These are phyloP conservation scores for Rhagoletis zephyria DNA, from an alignment of 1,140 invertebrate species.

Conservation along the genomic window DNA sequence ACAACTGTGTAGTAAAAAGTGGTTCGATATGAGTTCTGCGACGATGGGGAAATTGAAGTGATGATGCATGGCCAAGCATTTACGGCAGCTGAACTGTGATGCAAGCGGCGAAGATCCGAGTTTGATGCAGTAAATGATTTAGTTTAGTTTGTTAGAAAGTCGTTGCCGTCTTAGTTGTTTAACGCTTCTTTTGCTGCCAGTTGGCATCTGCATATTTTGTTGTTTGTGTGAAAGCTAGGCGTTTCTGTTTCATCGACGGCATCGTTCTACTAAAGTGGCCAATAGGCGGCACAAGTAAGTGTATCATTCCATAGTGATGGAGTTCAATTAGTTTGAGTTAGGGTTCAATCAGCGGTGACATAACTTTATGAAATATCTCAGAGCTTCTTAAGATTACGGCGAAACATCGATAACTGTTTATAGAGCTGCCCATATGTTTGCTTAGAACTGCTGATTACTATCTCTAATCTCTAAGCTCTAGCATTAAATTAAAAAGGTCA, in stretches of 20 bases:
- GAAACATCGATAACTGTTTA: too few relatives aligned
- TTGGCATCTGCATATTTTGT: background rate
- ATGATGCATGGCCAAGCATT: background rate
- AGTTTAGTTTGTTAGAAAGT: background rate
- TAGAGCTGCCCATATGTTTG: too few relatives aligned
- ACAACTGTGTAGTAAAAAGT: conserved; percentile 23
- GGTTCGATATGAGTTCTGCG: conserved; percentile 24
- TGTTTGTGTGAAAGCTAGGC: background rate
- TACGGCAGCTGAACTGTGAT: background rate
- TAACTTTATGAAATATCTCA: too few relatives aligned
- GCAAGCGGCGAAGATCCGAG: background rate
- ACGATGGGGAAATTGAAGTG: too few relatives aligned
- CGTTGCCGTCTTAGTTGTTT: background rate
- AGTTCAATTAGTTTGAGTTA: too few relatives aligned
- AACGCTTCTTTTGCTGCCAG: background rate
- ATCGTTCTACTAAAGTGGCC: background rate
- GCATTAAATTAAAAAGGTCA: too few relatives aligned
- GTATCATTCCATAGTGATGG: too few relatives aligned
- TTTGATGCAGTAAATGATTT: background rate
- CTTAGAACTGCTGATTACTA: too few relatives aligned
- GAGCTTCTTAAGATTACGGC: too few relatives aligned
- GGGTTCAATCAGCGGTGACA: too few relatives aligned
- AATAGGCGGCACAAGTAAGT: too few relatives aligned
- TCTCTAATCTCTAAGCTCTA: too few relatives aligned
- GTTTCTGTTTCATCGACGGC: background rate